These are phyloP conservation scores for Sciurus carolinensis DNA, from an alignment of 2,797 vertebrate species.

Conservation along the genomic window DNA sequence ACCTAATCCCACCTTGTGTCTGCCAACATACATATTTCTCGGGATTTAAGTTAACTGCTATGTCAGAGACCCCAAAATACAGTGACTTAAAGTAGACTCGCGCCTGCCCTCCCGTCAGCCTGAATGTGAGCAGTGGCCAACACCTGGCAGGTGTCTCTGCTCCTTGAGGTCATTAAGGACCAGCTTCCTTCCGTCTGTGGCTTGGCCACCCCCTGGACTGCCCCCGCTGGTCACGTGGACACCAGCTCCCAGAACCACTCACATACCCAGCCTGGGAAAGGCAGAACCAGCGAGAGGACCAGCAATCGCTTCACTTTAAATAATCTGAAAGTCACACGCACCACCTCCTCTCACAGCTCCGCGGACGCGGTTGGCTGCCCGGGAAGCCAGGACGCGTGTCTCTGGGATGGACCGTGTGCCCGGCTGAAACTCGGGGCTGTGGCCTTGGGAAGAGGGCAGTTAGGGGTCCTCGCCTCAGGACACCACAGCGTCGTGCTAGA, in stretches of 20 bases:
- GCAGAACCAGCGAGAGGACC: neutral
- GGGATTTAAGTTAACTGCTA: neutral
- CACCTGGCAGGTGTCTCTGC: neutral
- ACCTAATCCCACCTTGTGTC: neutral
- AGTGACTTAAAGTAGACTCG: neutral
- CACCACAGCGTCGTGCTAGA: no score
- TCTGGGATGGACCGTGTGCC: no score
- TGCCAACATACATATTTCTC: neutral
- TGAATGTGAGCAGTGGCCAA: neutral
- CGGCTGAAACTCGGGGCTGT: no score
- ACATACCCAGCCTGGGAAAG: neutral
- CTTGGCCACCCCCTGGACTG: neutral
- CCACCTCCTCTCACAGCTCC: neutral
- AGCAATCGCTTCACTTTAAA: neutral
- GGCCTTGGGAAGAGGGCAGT: no score
- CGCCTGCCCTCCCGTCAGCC: neutral
- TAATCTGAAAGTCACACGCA: neutral
- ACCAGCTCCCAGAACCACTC: neutral
- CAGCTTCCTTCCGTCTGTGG: neutral
- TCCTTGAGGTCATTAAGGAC: neutral
- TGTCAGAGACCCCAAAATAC: slow-evolving; percentile 11
- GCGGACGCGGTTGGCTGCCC: no score
- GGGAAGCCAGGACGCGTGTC: no score
- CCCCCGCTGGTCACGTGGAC: rapidly evolving
- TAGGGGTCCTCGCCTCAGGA: no score